These are phyloP conservation scores for Gallinago stenura DNA, from an alignment of 2,797 vertebrate species.

Conservation along the genomic window DNA sequence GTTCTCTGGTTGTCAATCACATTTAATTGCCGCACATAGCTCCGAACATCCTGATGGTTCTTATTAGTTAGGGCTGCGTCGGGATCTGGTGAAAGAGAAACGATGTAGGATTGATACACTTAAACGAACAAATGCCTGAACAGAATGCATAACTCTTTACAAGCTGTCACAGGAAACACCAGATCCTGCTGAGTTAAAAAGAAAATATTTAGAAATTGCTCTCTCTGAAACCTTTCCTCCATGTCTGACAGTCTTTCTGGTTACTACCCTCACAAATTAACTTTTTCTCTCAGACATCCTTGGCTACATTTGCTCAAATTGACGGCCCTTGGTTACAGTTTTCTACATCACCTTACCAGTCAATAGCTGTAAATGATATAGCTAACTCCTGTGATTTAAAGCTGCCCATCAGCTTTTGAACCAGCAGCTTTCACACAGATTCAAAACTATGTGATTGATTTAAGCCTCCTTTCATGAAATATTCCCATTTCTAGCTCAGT, in stretches of 20 bases:
- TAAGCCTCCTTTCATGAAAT: background rate
- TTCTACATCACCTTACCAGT: background rate
- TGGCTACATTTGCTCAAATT: slow-evolving; percentile 24
- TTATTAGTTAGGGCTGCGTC: slow-evolving; percentile 90
- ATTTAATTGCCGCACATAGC: slow-evolving; percentile 93
- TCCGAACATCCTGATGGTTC: slow-evolving; percentile 93
- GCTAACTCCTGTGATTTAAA: slow-evolving; percentile 21
- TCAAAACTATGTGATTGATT: background rate
- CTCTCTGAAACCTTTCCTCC: slow-evolving; percentile 32
- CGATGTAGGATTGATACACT: slow-evolving; percentile 63
- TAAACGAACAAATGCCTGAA: slow-evolving; percentile 54
- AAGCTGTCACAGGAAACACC: slow-evolving; percentile 26
- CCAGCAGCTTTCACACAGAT: background rate
- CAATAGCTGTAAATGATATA: slow-evolving; percentile 6
- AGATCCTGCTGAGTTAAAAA: slow-evolving; percentile 35
- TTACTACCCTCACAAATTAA: slow-evolving; percentile 34
- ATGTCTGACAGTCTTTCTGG: slow-evolving; percentile 1
- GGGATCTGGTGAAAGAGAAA: slow-evolving; percentile 82
- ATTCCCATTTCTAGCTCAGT: background rate
- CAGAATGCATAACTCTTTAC: slow-evolving; percentile 25
- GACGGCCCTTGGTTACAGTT: slow-evolving; percentile 13
- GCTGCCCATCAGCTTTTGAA: slow-evolving; percentile 32
- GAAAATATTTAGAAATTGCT: slow-evolving; percentile 18
- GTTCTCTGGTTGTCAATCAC: slow-evolving; percentile 99
- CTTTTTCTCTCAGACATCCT: slow-evolving; percentile 28